phyloP scores from a whole-genome alignment of 2,113 vertebrate genomes.

The Heteronetta atricapilla region DNA sequence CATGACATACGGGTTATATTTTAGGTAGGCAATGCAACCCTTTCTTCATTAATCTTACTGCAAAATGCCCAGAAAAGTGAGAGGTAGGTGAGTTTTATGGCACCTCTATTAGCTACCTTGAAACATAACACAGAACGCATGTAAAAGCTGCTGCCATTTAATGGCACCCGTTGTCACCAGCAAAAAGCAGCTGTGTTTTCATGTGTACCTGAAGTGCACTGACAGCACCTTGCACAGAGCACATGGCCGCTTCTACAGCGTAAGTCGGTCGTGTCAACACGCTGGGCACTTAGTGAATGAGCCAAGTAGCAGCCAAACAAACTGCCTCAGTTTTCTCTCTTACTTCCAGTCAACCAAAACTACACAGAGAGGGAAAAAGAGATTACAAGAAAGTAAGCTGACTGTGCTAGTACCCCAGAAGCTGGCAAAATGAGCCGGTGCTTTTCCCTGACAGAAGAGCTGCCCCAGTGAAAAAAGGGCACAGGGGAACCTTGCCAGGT shows the following conservation, averaged over 20 bases:
- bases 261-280: no score
- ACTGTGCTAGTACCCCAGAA: not conserved
- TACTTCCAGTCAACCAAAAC: not conserved
- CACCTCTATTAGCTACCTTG: not conserved
- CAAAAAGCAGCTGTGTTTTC: not conserved
- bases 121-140: not conserved
- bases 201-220: not conserved
- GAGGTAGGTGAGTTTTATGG: not conserved
- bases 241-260: not conserved
- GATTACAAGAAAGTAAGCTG: not conserved
- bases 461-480: not conserved
- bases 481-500: not conserved
- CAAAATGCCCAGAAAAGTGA: not conserved
- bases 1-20: not conserved
- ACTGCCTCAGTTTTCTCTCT: not conserved
- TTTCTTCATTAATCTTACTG: not conserved
- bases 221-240: not conserved
- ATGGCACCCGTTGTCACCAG: accelerated
- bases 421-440: not conserved
- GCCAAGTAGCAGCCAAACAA: not conserved
- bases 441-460: not conserved
- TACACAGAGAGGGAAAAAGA: accelerated
- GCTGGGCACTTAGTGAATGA: accelerated
- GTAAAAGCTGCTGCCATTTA: not conserved
- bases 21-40: not conserved